Conservation (phyloP, 2,888 invertebrate genomes). For the Drosophila hamatofila region DNA sequence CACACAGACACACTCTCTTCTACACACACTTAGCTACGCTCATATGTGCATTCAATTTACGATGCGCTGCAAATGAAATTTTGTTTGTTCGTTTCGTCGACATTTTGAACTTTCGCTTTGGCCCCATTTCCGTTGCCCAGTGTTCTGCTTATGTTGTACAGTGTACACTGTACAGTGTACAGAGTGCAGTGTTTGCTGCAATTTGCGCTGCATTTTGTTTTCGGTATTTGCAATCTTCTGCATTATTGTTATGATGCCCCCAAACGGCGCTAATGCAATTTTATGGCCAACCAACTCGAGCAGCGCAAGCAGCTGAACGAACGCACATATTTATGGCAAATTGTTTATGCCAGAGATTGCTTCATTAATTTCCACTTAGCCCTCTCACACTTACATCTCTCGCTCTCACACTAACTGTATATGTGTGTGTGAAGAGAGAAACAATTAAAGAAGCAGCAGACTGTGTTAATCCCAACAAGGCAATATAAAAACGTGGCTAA, state of each 20-base stretch:
- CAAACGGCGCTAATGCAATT: slow-evolving; percentile 62
- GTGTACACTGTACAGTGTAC: neutral
- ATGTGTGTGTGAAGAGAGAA: neutral
- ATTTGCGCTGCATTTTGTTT: slow-evolving; percentile 47
- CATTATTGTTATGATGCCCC: slow-evolving; percentile 63
- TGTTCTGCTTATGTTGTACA: neutral
- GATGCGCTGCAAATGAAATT: slow-evolving; percentile 80
- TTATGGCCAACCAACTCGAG: slow-evolving; percentile 48
- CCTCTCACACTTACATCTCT: neutral
- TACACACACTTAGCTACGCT: slow-evolving; percentile 22
- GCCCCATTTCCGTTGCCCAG: slow-evolving; percentile 47
- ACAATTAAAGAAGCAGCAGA: slow-evolving; percentile 8
- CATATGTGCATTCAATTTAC: slow-evolving; percentile 75
- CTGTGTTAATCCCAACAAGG: slow-evolving; percentile 13
- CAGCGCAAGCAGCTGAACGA: slow-evolving; percentile 9
- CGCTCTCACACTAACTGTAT: neutral
- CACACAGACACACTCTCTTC: slow-evolving; percentile 10
- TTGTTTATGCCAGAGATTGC: slow-evolving; percentile 57
- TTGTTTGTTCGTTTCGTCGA: slow-evolving; percentile 77
- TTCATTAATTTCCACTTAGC: slow-evolving; percentile 59
- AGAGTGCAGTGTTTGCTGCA: slow-evolving; percentile 22
- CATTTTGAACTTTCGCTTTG: slow-evolving; percentile 74
- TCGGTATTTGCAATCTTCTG: slow-evolving; percentile 55
- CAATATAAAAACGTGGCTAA: neutral
- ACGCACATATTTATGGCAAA: slow-evolving; percentile 50